Percentiles rank a stretch among this genome's conserved stretches.
Evolutionary conservation across 2,113 vertebrate species (phyloP).

Genomic region (Athene noctua): DNA sequence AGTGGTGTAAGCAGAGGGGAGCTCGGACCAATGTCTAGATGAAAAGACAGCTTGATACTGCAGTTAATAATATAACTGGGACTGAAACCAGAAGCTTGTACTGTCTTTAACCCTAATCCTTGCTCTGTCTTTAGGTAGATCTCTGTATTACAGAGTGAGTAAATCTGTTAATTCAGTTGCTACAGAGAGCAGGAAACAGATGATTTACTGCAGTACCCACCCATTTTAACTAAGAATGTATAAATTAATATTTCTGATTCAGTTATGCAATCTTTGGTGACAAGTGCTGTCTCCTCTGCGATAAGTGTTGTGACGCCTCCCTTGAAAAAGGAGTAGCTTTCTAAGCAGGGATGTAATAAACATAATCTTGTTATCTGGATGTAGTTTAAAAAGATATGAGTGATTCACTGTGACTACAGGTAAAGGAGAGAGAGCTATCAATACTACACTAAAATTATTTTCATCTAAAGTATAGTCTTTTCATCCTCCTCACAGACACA

Average conservation of each 20-base stretch:
- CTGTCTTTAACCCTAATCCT: not conserved
- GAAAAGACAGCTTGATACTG: slow-evolving; percentile 17
- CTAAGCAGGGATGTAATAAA: not conserved
- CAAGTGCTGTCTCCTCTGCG: not conserved
- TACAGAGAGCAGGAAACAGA: not conserved
- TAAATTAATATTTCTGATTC: not conserved
- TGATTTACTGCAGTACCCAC: not conserved
- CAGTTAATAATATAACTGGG: not conserved
- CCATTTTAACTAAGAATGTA: not conserved
- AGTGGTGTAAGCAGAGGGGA: not conserved
- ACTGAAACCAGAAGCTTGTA: not conserved
- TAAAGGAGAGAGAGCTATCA: not conserved
- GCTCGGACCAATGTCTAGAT: not conserved
- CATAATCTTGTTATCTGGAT: not conserved
- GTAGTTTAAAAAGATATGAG: not conserved
- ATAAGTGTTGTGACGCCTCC: not conserved
- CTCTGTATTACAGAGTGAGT: not conserved
- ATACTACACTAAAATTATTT: not conserved
- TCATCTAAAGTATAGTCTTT: not conserved
- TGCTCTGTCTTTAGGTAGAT: not conserved
- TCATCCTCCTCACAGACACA: not conserved
- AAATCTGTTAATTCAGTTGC: not conserved
- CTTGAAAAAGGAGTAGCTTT: not conserved
- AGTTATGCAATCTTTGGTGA: not conserved
- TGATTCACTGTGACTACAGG: not conserved